These are phyloP conservation scores for Diceros bicornis DNA, from an alignment of 2,797 vertebrate species.

Conservation along the genomic window DNA sequence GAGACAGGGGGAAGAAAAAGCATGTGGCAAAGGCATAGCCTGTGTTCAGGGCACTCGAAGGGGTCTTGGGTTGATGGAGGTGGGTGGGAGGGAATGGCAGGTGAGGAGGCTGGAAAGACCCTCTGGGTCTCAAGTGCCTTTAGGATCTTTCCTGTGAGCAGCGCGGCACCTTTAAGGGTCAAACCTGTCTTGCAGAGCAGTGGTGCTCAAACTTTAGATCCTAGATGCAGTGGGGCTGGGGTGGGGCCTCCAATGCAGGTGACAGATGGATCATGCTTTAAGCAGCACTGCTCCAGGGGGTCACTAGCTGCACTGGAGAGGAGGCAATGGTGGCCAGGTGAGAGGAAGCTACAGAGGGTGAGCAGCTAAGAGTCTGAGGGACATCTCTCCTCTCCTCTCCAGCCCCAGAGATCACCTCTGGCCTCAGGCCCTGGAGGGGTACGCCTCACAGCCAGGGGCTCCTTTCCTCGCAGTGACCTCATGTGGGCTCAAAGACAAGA, in stretches of 20 bases:
- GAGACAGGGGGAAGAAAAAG: neutral
- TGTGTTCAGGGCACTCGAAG: fast-evolving
- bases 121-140: neutral
- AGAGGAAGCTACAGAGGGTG: neutral
- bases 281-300: neutral
- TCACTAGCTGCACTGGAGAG: neutral
- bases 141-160: neutral
- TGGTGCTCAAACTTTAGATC: neutral
- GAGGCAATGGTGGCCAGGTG: neutral
- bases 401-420: neutral
- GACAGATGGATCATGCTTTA: fast-evolving
- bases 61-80: neutral
- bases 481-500: neutral
- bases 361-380: neutral
- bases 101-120: neutral
- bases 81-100: neutral
- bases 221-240: neutral
- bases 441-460: neutral
- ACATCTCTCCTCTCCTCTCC: neutral
- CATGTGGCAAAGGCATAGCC: neutral
- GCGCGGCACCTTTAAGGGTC: neutral
- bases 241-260: neutral
- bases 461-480: neutral
- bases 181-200: neutral
- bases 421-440: neutral